Evolutionary conservation across 2,888 invertebrate genomes (phyloP), one percentile per base, ranked within the genome.

Genomic region (Acrocyrtus sp.): DNA sequence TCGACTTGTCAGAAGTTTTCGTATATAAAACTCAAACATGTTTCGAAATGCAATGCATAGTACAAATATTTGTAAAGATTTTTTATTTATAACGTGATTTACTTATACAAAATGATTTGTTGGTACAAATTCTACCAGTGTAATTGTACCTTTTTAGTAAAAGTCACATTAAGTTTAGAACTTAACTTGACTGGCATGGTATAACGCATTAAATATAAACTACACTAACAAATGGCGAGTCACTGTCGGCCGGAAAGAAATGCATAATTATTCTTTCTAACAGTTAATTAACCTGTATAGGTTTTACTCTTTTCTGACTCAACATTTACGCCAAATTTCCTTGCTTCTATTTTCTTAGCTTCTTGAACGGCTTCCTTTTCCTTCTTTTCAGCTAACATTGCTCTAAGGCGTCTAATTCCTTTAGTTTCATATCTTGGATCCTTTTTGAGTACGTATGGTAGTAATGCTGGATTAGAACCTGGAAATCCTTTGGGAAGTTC

Each of bases 391-490:
- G 47, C 70, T 3, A 74, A 39, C 27, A 62, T 57, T 43, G 58
- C 62, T 17, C 21, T 47, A 3, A 74, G 62, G 4, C 56, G 34
- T 45, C 51, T 50, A 10, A 81, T 29, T 8, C 76, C 74, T 39
- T 67, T 74, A 0, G 62, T 41, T 10, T 56, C 47, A 15, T 29
- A 48, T 1, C 15, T 15, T 0, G 78, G 79, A 60, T 81, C 72
- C 53, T 92, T 86, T n/a, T n/a, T n/a, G 15, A 89, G 82, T 41
- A 82, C 86, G 83, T 89, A 90, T 0, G 93, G 92, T 80, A 94
- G 89, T 85, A 93, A 93, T 15, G 83, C 84, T 15, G 90, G 89
- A 6, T 85, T 81, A 82, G 91, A 89, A 26, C 92, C 90, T 84
- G 92, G 87, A 78, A 92, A 85, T 73, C 62, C 74, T 1, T 3